phyloP scores from a whole-genome alignment of 2,888 invertebrate species.

The Adelphocoris suturalis region DNA sequence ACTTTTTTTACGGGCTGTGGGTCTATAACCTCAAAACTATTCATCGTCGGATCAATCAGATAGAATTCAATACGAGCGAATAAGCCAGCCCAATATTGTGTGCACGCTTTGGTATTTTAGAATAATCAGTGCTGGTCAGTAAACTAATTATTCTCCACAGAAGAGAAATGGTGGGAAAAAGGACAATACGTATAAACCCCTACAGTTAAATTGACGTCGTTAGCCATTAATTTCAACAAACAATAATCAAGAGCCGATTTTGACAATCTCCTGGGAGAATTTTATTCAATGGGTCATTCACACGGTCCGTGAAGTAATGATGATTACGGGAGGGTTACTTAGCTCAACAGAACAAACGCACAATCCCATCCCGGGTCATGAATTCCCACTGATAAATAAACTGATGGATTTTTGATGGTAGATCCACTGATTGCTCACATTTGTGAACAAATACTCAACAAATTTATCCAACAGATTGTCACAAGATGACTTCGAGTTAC shows the following conservation, averaged over 20 bases:
- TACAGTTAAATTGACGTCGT: neutral
- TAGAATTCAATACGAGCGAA: too few relatives aligned
- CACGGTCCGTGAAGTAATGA: neutral
- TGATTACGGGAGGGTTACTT: neutral
- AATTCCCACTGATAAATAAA: neutral
- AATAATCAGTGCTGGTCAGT: neutral
- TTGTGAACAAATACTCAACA: too few relatives aligned
- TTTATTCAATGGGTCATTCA: conserved; percentile 21
- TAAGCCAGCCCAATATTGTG: neutral
- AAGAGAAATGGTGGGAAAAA: neutral
- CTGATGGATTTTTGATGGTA: neutral
- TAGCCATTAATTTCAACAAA: neutral
- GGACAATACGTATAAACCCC: too few relatives aligned
- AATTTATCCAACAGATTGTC: too few relatives aligned
- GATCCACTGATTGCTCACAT: too few relatives aligned
- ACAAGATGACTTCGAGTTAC: too few relatives aligned
- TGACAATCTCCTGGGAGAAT: neutral
- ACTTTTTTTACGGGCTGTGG: too few relatives aligned
- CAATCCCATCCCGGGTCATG: neutral
- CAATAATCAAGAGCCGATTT: neutral
- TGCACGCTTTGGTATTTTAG: neutral
- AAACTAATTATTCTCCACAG: neutral
- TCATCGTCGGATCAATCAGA: too few relatives aligned
- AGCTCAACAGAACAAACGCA: neutral
- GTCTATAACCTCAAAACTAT: too few relatives aligned